Evolutionary conservation across 1,140 invertebrate species (phyloP).

Genomic region (Magallana ariakensis): DNA sequence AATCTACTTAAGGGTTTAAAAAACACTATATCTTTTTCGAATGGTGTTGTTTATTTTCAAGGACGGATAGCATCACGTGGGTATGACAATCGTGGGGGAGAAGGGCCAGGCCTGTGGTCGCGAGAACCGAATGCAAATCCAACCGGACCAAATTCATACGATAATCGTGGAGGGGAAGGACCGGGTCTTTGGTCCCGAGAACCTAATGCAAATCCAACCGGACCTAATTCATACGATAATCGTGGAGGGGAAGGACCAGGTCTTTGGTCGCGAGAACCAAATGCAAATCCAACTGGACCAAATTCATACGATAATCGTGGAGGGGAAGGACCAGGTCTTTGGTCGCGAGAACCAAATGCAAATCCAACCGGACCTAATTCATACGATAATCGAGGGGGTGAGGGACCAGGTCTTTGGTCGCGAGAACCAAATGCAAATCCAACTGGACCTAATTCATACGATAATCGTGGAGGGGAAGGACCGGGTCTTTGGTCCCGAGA

Average conservation of each 20-base stretch:
- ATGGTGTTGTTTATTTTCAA: neutral
- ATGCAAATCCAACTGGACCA: neutral
- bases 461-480: slow-evolving; percentile 14
- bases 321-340: neutral
- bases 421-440: slow-evolving; percentile 15
- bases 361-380: slow-evolving; percentile 5
- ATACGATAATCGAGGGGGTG: slow-evolving; percentile 2
- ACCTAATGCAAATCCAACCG: neutral
- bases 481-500: neutral
- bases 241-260: slow-evolving; percentile 10
- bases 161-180: neutral
- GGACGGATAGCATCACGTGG: slow-evolving; percentile 7
- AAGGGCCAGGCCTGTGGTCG: neutral
- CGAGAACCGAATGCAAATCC: slow-evolving; percentile 1
- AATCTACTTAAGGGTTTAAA: too few relatives aligned
- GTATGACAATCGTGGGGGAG: neutral
- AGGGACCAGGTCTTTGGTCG: neutral
- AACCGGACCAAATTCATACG: neutral
- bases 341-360: neutral
- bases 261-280: neutral
- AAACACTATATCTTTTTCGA: too few relatives aligned
- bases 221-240: slow-evolving; percentile 7
- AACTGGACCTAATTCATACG: neutral
- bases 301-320: slow-evolving; percentile 23
- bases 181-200: neutral